Evolutionary conservation across 2,113 vertebrate genomes (phyloP), one percentile per base, ranked within the genome.

Genomic region (Mola mola): DNA sequence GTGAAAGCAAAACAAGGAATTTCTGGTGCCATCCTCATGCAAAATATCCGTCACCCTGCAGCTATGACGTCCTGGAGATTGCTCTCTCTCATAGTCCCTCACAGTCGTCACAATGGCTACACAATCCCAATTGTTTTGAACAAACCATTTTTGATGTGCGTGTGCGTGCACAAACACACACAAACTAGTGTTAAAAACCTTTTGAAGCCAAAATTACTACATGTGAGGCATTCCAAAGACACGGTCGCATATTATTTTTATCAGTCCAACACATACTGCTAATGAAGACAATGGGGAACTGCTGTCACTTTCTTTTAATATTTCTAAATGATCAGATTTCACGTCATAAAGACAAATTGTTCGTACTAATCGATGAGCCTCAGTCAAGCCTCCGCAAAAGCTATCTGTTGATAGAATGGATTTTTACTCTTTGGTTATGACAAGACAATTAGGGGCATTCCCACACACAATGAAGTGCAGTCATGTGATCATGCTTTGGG

Each of bases 21-120:
- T 86, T 90, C 89, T 91, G 89, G 81, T 90, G 78, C 70, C 81
- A 83, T 89, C 80, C 80, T 83, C 80, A 76, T 63, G 83, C 78
- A 88, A 89, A 89, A 91, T 92, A 91, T 91, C 90, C 87, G 88
- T 87, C 82, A 52, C 79, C 88, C 87, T 37, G 80, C 47, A 74
- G 90, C 85, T 84, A 87, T 55, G 65, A 81, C 82, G 88, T 92
- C 86, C 83, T 87, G 79, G 82, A 87, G 85, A 87, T 84, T 41
- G 81, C 72, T 73, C 84, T 86, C 84, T 86, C 79, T 86, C 78
- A 78, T 72, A 81, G 79, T 75, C 78, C 64, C 83, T 82, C 74
- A 84, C 70, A 83, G 64, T 72, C 62, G 13, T 88, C 78, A 65
- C 84, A 70, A 86, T 88, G 76, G 75, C 46, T 75, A 81, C 84